Evolutionary conservation across 2,113 vertebrate genomes (phyloP).

Genomic region (Nothoprocta pentlandii): DNA sequence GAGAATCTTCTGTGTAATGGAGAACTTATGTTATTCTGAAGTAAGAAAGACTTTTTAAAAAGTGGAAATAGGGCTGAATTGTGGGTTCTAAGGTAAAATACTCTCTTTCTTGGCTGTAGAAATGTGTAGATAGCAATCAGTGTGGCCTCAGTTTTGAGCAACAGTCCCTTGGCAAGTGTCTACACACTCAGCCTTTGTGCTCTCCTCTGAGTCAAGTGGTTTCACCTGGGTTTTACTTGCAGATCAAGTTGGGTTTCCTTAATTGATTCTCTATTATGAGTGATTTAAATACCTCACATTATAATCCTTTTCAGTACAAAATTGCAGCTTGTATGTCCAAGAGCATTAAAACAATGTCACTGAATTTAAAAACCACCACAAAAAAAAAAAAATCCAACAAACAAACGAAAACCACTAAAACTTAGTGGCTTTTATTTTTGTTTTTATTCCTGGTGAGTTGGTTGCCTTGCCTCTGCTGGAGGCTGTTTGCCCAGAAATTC

Average conservation of each 20-base stretch:
- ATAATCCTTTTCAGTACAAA: background rate
- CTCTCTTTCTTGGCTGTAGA: background rate
- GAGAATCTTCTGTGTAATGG: background rate
- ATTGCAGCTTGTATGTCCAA: background rate
- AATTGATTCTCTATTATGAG: background rate
- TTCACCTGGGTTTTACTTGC: background rate
- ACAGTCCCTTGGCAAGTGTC: background rate
- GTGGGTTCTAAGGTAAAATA: background rate
- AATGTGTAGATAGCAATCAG: rapidly evolving
- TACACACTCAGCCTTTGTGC: background rate
- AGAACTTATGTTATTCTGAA: background rate
- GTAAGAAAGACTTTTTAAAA: background rate
- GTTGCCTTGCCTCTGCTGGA: background rate
- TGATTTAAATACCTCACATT: background rate
- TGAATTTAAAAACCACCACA: background rate
- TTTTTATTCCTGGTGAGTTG: background rate
- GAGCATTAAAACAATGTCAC: background rate
- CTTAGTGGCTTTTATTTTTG: background rate
- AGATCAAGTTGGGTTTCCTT: background rate
- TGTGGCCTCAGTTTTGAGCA: background rate
- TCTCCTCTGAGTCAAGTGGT: background rate
- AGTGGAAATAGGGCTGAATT: background rate
- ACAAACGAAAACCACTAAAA: background rate
- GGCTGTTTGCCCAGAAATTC: background rate
- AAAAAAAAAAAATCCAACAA: background rate